Evolutionary conservation across 2,797 vertebrate species (phyloP), one percentile per base, ranked within the genome.

Genomic region (Typhlichthys subterraneus): DNA sequence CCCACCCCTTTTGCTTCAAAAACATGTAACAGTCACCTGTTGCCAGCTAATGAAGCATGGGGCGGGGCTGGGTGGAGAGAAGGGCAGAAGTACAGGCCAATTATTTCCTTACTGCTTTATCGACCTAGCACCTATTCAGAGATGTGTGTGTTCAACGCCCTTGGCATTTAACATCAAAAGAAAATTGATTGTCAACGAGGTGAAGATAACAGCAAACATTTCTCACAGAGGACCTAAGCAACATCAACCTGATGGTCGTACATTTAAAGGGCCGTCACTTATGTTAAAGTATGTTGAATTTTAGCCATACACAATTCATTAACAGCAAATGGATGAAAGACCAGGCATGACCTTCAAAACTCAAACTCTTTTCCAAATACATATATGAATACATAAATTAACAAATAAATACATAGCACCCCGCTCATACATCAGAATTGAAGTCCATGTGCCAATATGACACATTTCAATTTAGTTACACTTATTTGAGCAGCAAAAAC

Each of bases 81-180:
- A 29, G 23, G 23, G 23, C 23, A 29, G 23, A 29, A 29, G 23
- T 4, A 29, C 49, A 51, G 11, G 14, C 17, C 11, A 8, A 13
- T 33, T 48, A 12, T 59, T 10, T n/a, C 3, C 4, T 19, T 23
- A 1, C 42, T 42, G 13, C 33, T 53, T 12, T 12, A 19, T 31
- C 42, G 29, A 13, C 13, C 54, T 50, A 29, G 9, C 53, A 56
- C 31, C 53, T 38, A 23, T 46, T 33, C 45, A 50, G n/a, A 56
- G n/a, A 38, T 48, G 33, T 14, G 7, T 13, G 15, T 48, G 15
- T 14, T 14, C 46, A 42, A 12, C 12, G 23, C 12, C 62, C 53
- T 47, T 63, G 52, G 14, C 23, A 42, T 50, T 50, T 38, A 17
- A 64, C 38, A 64, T 57, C 13, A 56, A 23, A 53, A 12, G 12